Base-by-base conservation (phyloP, 2,113 vertebrate species). In the Boulengeromyrus knoepffleri region DNA sequence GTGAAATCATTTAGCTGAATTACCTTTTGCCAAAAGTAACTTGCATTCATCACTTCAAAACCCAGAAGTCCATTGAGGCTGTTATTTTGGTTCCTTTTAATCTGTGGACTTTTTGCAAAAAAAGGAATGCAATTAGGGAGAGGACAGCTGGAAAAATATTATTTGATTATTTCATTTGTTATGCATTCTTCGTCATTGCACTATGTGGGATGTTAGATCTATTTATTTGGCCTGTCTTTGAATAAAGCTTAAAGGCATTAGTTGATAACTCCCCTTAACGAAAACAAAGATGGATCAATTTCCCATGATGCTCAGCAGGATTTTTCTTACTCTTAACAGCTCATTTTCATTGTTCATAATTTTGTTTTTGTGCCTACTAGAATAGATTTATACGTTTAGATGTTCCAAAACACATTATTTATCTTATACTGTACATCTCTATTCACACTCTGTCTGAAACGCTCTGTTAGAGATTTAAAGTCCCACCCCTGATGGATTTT, bases 1-100 rank as follows among this genome's bases (percentile, higher is more conserved):
- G 96, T 95, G 93, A 94, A 96, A 93, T 77, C 86, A 92, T 95
- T 95, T 93, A 93, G 90, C 88, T 85, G 92, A 92, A 90, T 93
- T 93, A 90, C 88, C 91, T 90, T 88, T 93, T 91, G 62, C 70
- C 84, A 93, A 93, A 90, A 93, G 94, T 91, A 94, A 42, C 94
- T 77, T 88, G 92, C 88, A 91, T 53, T 3, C 94, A 92, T 94
- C 93, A 93, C 93, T 93, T 93, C 42, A 92, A 91, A 90, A 92
- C 92, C 85, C 92, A 10, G 58, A 21, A 93, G 88, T 91, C 94
- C 15, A 89, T 89, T 91, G 90, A 91, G 91, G 90, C 91, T 83
- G 92, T 93, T 93, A 94, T 93, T 92, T 95, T 87, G n/a, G 91
- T 45, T 91, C 91, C 90, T 94, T 93, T 96, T 94, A 95, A 24